Evolutionary conservation across 92 coral and sea anemone species (phyloP).

Genomic region (Porites lobata): DNA sequence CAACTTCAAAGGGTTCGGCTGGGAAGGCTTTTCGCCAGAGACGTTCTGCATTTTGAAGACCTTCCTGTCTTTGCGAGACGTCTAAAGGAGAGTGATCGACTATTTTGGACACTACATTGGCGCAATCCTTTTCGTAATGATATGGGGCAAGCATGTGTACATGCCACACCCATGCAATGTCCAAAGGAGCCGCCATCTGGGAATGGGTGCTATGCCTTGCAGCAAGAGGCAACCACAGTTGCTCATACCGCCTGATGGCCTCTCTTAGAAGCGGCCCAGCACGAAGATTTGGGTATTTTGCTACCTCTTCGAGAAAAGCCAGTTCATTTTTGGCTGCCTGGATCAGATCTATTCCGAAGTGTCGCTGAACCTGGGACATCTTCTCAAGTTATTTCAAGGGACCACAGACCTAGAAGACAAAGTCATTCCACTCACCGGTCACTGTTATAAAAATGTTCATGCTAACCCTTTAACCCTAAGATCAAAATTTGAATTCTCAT

Average conservation of each 20-base stretch:
- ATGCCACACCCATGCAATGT: slow-evolving; percentile 78
- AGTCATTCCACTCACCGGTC: no score
- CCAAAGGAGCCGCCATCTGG: slow-evolving; percentile 64
- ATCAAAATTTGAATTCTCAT: no score
- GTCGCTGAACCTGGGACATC: no score
- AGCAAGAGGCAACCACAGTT: slow-evolving; percentile 9
- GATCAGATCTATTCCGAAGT: slow-evolving; percentile 28
- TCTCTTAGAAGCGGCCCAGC: slow-evolving; percentile 11
- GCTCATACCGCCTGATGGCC: slow-evolving; percentile 5
- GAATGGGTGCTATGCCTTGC: not conserved
- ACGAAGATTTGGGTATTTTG: slow-evolving; percentile 20
- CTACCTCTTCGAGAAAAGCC: slow-evolving; percentile 42
- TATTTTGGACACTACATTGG: not conserved
- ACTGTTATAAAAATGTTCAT: no score
- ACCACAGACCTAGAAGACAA: no score
- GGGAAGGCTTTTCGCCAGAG: slow-evolving; percentile 38
- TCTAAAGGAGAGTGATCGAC: slow-evolving; percentile 34
- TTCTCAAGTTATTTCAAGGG: no score
- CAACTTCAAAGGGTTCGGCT: slow-evolving; percentile 16
- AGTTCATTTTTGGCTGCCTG: slow-evolving; percentile 41
- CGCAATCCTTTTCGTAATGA: slow-evolving; percentile 64
- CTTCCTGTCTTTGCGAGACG: not conserved
- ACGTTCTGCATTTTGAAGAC: slow-evolving; percentile 15
- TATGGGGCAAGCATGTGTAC: slow-evolving; percentile 68
- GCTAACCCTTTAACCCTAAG: no score